phyloP scores from a whole-genome alignment of 2,888 invertebrate genomes.

The Allolobophora icterica region DNA sequence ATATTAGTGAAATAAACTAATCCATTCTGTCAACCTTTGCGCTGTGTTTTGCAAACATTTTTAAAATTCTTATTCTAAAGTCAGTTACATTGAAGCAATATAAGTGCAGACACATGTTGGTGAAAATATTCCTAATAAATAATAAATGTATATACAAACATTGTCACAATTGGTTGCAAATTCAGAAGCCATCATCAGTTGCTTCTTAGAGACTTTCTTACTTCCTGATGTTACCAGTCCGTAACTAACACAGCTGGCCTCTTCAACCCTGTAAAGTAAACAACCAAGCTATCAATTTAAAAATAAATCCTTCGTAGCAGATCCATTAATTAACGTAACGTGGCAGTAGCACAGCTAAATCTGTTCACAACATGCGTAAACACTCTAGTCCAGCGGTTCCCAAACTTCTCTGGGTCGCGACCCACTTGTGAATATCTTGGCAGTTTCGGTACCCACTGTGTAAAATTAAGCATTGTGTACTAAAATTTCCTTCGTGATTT shows the following conservation, averaged over 20 bases:
- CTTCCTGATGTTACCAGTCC: not conserved
- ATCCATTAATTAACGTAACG: not conserved
- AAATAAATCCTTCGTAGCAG: not conserved
- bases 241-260: constrained; percentile 2
- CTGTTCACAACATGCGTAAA: no score
- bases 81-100: not conserved
- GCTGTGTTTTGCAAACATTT: no score
- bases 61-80: no score
- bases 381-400: no score
- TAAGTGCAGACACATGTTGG: not conserved
- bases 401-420: no score
- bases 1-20: not conserved
- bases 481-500: no score
- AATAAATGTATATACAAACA: constrained; percentile 3
- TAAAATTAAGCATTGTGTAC: no score
- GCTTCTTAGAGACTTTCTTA: constrained; percentile 12
- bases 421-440: no score
- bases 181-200: not conserved
- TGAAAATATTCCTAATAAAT: not conserved
- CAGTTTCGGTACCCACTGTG: no score
- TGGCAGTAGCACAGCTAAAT: not conserved
- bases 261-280: not conserved
- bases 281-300: not conserved
- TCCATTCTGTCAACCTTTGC: not conserved
- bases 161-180: not conserved